Percentiles rank a stretch among this genome's conserved stretches.
Evolutionary conservation across 2,113 vertebrate species (phyloP).

Genomic region (Datnioides undecimradiatus): DNA sequence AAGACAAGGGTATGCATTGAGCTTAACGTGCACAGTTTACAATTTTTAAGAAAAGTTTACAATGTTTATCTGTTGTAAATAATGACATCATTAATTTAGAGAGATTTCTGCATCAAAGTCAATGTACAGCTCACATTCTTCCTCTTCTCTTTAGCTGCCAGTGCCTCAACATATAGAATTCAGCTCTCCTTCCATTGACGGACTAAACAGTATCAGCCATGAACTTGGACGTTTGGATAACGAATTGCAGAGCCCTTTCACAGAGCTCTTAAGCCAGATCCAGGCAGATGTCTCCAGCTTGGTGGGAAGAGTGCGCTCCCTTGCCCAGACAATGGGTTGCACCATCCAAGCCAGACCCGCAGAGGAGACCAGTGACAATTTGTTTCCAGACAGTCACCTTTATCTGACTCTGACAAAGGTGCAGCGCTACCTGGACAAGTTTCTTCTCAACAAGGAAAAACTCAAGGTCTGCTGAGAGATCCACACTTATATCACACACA

Average conservation of each 20-base stretch:
- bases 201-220: constrained; percentile 77
- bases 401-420: constrained; percentile 49
- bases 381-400: constrained; percentile 34
- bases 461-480: constrained; percentile 79
- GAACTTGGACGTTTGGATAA: constrained; percentile 79
- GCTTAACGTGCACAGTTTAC: not conserved
- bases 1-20: constrained; percentile 21
- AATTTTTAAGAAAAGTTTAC: too few species aligned
- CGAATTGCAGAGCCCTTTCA: constrained; percentile 73
- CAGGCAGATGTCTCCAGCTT: constrained; percentile 83
- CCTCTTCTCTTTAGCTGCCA: constrained; percentile 9
- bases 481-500: not conserved
- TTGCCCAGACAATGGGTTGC: constrained; percentile 77
- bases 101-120: not conserved
- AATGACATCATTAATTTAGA: not conserved
- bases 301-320: constrained; percentile 68
- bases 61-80: too few species aligned
- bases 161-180: not conserved
- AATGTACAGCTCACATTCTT: not conserved
- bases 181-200: constrained; percentile 62
- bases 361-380: rapidly evolving
- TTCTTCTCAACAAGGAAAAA: constrained; percentile 75
- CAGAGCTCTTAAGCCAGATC: constrained; percentile 78
- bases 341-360: constrained; percentile 15
- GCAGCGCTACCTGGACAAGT: constrained; percentile 58